Base-by-base conservation (phyloP, 2,113 vertebrate species). In the Argyrosomus japonicus region DNA sequence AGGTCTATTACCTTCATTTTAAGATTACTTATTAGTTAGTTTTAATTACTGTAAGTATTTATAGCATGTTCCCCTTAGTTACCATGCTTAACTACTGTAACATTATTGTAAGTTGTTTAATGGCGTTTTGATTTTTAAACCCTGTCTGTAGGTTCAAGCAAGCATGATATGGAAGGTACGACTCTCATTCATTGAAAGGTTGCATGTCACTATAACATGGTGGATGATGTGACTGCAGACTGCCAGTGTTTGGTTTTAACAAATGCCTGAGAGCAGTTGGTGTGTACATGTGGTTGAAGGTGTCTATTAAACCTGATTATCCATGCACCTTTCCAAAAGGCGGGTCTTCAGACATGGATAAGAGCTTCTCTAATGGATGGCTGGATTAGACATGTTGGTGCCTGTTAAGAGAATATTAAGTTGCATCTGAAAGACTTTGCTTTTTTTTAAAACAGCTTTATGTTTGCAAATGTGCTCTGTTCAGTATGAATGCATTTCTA, bases 71-170 rank as follows among this genome's bases (percentile, higher is more conserved):
- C 21, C 40, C 7, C 9, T 14, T 29, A 71, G 47, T 53, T 19
- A 36, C 29, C 14, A 9, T 40, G 8, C 9, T 0, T 12, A 40
- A 53, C 15, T 18, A 2, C 15, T 85, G 7, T 21, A 6, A 54
- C 25, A 0, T 45, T 27, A 27, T 1, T 56, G 3, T 5, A 14
- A 80, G 32, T 75, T 9, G 8, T 63, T 18, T 53, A 54, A 27
- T 51, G 13, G 51, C 47, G 3, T 56, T 79, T 73, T 87, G 67
- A 86, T 64, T 0, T 71, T 1, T 79, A 14, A 65, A 88, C 78
- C 90, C 57, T 88, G 78, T 91, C 82, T 91, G 21, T 88, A 93
- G 91, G 90, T 88, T 12, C 76, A 69, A 47, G 47, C 57, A 65
- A 6, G 10, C 6, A 43, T 71, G 85, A 89, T 58, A 14, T 3